phyloP scores from a whole-genome alignment of 1,140 invertebrate genomes.

The Sminthurinus signatus region DNA sequence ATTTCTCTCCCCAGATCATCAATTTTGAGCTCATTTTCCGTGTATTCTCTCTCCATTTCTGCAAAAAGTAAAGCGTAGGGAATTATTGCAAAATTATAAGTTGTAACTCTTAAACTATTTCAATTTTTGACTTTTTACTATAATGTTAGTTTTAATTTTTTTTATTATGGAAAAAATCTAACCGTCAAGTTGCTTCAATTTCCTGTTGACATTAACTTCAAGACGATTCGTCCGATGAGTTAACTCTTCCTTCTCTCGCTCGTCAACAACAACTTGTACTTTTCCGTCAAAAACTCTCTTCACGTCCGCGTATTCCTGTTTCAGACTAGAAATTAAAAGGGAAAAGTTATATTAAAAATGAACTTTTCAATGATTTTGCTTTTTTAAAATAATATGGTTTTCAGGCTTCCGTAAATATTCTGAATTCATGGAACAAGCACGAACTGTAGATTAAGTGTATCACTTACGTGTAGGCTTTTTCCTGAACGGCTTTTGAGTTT shows the following conservation, averaged over 20 bases:
- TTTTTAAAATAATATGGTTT: no score
- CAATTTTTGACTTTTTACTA: no score
- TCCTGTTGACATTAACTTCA: conserved; percentile 64
- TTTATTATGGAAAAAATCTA: no score
- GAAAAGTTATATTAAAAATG: neutral
- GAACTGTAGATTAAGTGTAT: no score
- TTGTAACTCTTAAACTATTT: no score
- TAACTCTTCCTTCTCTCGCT: conserved; percentile 63
- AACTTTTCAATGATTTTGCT: no score
- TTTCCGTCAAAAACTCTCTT: conserved; percentile 55
- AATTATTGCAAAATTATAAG: neutral
- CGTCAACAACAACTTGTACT: conserved; percentile 55
- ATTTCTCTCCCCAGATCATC: conserved; percentile 47
- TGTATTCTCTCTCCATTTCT: conserved; percentile 52
- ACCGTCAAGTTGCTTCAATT: conserved; percentile 64
- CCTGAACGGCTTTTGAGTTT: conserved; percentile 54
- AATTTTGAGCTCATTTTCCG: conserved; percentile 48
- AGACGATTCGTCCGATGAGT: conserved; percentile 66
- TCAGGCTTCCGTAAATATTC: no score
- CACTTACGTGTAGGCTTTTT: conserved; percentile 46
- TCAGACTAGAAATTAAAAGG: conserved; percentile 45
- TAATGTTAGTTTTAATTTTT: no score
- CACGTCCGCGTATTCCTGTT: conserved; percentile 55
- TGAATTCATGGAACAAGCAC: no score
- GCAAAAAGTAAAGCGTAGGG: conserved; percentile 16